phyloP scores from a whole-genome alignment of 2,113 vertebrate genomes.

The Rhinogobius similis region DNA sequence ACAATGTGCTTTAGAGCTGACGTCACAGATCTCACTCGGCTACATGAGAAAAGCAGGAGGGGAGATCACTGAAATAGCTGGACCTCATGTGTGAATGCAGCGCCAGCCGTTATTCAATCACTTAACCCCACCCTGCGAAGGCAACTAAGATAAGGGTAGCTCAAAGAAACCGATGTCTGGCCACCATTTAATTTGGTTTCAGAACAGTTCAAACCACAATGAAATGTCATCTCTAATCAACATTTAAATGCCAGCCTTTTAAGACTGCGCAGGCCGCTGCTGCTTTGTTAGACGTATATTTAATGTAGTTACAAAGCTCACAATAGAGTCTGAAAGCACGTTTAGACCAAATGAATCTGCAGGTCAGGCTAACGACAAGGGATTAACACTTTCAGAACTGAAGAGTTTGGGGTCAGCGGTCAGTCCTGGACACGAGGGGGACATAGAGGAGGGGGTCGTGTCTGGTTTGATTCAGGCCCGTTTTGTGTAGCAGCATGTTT shows the following conservation, averaged over 20 bases:
- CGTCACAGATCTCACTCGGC: constrained; percentile 52
- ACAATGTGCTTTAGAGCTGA: constrained; percentile 57
- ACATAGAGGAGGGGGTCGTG: constrained; percentile 42
- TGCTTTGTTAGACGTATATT: constrained; percentile 29
- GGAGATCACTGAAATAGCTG: constrained; percentile 39
- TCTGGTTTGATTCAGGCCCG: constrained; percentile 42
- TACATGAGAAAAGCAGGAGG: constrained; percentile 63
- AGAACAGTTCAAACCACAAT: constrained; percentile 67
- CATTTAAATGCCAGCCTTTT: constrained; percentile 41
- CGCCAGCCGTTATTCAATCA: constrained; percentile 58
- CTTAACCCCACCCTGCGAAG: constrained; percentile 69
- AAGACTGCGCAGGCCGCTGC: constrained; percentile 32
- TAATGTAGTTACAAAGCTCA: constrained; percentile 61
- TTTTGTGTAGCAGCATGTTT: constrained; percentile 34
- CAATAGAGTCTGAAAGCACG: constrained; percentile 64
- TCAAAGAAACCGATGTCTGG: constrained; percentile 50
- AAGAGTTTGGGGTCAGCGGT: constrained; percentile 70
- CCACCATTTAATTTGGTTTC: constrained; percentile 68
- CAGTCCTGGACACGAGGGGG: constrained; percentile 67
- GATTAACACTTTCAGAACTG: constrained; percentile 60
- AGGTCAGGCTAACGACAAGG: constrained; percentile 46
- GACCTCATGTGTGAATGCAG: constrained; percentile 24
- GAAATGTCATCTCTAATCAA: constrained; percentile 55
- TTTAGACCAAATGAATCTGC: constrained; percentile 51
- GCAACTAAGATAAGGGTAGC: constrained; percentile 77